Evolutionary conservation across 2,797 vertebrate genomes (phyloP).

Genomic region (Lutra lutra): DNA sequence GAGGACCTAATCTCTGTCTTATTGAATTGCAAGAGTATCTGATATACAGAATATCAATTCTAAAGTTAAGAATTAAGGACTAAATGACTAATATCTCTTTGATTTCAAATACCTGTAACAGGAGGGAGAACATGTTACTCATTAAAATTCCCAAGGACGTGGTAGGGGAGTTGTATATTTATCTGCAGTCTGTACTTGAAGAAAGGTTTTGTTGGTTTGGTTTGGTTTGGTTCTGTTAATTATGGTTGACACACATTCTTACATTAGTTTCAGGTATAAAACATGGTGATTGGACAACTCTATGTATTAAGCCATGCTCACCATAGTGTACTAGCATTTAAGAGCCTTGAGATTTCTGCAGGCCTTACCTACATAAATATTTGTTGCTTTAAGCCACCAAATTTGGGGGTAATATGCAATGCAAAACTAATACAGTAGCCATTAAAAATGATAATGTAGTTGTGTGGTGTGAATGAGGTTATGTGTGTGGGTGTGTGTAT

Average conservation of each 20-base stretch:
- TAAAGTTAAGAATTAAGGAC: constrained; percentile 48
- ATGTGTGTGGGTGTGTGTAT: not conserved
- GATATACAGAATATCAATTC: constrained; percentile 30
- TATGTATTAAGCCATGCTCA: not conserved
- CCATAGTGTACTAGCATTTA: not conserved
- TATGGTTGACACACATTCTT: not conserved
- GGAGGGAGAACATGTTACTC: constrained; percentile 47
- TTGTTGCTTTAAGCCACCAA: not conserved
- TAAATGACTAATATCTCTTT: constrained; percentile 44
- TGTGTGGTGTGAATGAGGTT: not conserved
- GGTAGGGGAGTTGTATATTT: not conserved
- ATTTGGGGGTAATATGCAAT: not conserved
- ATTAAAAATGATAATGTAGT: not conserved
- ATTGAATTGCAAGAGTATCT: constrained; percentile 18
- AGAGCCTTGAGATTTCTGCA: not conserved
- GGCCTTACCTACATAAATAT: not conserved
- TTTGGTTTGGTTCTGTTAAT: not conserved
- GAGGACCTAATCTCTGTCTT: not conserved
- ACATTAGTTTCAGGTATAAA: not conserved
- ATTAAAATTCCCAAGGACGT: constrained; percentile 52
- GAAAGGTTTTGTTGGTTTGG: not conserved
- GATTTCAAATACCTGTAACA: constrained; percentile 48
- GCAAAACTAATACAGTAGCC: not conserved
- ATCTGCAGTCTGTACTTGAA: not conserved
- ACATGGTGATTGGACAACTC: not conserved